Evolutionary conservation across 2,888 invertebrate genomes (phyloP), one percentile per base, ranked within the genome.

Genomic region (Drosophila mercatorum): DNA sequence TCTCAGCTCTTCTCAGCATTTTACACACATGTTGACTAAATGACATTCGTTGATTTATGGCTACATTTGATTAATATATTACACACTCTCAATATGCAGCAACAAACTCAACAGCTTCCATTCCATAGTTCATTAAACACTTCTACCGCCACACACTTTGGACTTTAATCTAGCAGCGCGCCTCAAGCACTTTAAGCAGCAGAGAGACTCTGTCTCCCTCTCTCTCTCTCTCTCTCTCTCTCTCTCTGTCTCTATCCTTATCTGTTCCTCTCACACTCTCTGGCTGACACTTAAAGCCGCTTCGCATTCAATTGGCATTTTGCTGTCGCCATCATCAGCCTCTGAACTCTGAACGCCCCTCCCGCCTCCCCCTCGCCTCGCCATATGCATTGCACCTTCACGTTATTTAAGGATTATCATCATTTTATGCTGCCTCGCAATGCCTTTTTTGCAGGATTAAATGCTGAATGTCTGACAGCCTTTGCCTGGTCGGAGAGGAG

Each of bases 321-420:
- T 67, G 81, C 83, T 83, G 86, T 83, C 86, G 83, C 79, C 86
- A 81, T 69, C 69, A 64, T 62, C 83, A 63, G 66, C 49, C 52
- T 56, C 59, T 31, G 11, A 14, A 28, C 53, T 43, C 46, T 44
- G 55, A 40, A 22, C 58, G 26, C 49, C 52, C 3, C 41, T 10
- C 2, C 38, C 43, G 43, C n/a, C 40, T 17, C 17, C 41, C 41
- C n/a, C 22, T 8, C 3, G 4, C n/a, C 22, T 8, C 3, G 4
- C 3, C n/a, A 14, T 56, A 34, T 47, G n/a, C 55, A 38, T 31
- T 59, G 47, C 56, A 55, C 46, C 55, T 68, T 61, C 78, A 75
- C 75, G 78, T 82, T 84, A 75, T 86, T 89, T 87, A 80, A 80
- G 88, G 89, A 89, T 89, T 88, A 89, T 83, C 88, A 88, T 81